These are phyloP conservation scores for Typhlichthys eigenmanni DNA, from an alignment of 2,797 vertebrate genomes.

Conservation along the genomic window DNA sequence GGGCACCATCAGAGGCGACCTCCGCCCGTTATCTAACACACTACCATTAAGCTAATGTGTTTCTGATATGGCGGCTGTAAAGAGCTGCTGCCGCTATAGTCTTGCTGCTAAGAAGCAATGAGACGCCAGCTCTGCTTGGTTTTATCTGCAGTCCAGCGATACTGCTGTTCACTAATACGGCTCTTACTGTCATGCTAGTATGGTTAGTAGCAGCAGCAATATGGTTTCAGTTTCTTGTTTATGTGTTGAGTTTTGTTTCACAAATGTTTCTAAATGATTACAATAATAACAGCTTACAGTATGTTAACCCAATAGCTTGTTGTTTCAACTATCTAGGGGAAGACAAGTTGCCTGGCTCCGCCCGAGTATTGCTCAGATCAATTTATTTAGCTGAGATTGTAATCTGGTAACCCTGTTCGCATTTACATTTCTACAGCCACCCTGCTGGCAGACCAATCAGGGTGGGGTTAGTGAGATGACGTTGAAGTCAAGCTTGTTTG, in stretches of 20 bases:
- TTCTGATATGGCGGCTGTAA: slow-evolving; percentile 6
- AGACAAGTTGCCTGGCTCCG: too few relatives aligned
- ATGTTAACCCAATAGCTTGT: too few relatives aligned
- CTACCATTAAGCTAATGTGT: slow-evolving; percentile 8
- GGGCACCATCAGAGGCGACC: slow-evolving; percentile 9
- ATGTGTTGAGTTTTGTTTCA: slow-evolving; percentile 1
- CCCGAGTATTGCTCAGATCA: too few relatives aligned
- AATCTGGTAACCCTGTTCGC: too few relatives aligned
- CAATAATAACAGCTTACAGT: not conserved
- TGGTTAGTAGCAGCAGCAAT: not conserved
- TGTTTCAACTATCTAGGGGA: too few relatives aligned
- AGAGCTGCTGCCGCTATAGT: slow-evolving; percentile 4
- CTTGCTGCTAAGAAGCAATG: not conserved
- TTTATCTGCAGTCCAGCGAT: not conserved
- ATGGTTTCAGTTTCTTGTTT: not conserved
- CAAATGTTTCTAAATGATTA: not conserved
- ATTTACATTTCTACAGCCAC: too few relatives aligned
- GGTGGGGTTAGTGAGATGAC: too few relatives aligned
- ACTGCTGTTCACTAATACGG: not conserved
- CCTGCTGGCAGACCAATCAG: too few relatives aligned
- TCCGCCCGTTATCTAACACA: slow-evolving; percentile 4
- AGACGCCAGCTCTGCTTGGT: not conserved
- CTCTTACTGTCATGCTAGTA: too few relatives aligned
- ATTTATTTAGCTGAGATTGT: too few relatives aligned
- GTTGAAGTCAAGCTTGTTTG: too few relatives aligned